These are phyloP conservation scores for Sebastes steindachneri DNA, from an alignment of 2,797 vertebrate genomes.

Conservation along the genomic window DNA sequence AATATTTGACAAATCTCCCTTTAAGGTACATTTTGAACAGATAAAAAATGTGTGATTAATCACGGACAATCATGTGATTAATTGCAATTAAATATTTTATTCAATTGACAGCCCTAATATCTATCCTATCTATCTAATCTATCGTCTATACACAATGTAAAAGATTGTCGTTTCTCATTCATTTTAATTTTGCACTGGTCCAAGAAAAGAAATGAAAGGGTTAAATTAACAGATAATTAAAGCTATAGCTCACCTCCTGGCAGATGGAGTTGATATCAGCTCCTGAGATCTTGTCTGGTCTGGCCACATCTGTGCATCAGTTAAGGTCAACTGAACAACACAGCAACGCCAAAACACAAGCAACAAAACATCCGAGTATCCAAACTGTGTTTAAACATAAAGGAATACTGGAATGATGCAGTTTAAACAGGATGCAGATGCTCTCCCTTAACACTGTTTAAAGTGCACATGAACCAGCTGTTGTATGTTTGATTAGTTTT, in stretches of 20 bases:
- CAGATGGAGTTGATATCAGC: slow-evolving; percentile 97
- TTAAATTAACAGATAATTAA: neutral
- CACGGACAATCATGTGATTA: too few relatives aligned
- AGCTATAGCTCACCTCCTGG: slow-evolving; percentile 87
- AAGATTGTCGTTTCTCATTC: neutral
- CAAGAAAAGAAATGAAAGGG: neutral
- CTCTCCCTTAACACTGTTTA: neutral
- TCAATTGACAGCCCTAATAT: too few relatives aligned
- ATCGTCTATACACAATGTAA: neutral
- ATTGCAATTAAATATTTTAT: too few relatives aligned
- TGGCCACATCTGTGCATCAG: slow-evolving; percentile 87
- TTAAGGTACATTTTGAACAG: too few relatives aligned
- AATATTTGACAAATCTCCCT: too few relatives aligned
- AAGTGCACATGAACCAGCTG: neutral
- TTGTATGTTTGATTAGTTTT: neutral
- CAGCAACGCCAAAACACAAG: neutral
- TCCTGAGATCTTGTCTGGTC: slow-evolving; percentile 95
- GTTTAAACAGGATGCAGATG: neutral
- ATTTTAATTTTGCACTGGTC: neutral
- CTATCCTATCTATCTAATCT: too few relatives aligned
- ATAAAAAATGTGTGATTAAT: too few relatives aligned
- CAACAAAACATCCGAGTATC: neutral
- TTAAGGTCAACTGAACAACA: slow-evolving; percentile 77
- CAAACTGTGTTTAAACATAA: neutral
- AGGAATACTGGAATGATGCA: neutral